phyloP scores from a whole-genome alignment of 2,113 vertebrate species.

The Bagarius yarrelli region DNA sequence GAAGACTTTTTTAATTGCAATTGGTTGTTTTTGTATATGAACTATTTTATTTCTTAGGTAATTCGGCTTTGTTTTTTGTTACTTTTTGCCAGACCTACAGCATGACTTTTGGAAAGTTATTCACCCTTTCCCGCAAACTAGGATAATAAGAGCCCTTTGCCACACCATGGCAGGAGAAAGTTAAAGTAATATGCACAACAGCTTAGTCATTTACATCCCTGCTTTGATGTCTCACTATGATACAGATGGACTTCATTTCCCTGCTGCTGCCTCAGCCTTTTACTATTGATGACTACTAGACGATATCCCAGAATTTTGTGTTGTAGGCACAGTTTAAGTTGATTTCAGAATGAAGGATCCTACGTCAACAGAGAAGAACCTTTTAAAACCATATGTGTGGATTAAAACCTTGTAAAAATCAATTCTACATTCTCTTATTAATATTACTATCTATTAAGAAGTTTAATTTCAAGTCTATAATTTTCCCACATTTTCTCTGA shows the following conservation, averaged over 20 bases:
- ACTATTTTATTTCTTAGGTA: neutral
- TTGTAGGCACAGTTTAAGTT: constrained; percentile 14
- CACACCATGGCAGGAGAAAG: constrained; percentile 49
- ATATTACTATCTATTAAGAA: neutral
- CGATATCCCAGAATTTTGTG: constrained; percentile 26
- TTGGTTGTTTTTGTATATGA: neutral
- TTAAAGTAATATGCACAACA: constrained; percentile 25
- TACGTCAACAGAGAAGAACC: neutral
- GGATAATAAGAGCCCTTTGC: constrained; percentile 39
- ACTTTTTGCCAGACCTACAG: constrained; percentile 29
- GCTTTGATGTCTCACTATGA: constrained; percentile 35
- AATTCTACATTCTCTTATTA: neutral
- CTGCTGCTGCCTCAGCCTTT: constrained; percentile 38
- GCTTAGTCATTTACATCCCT: constrained; percentile 39
- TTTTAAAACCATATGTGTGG: neutral
- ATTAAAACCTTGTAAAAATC: neutral
- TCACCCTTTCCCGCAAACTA: constrained; percentile 34
- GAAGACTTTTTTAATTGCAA: neutral
- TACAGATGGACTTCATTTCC: constrained; percentile 47
- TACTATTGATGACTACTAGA: constrained; percentile 38
- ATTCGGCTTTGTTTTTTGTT: constrained; percentile 24
- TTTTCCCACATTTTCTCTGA: neutral
- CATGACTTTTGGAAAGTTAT: constrained; percentile 39
- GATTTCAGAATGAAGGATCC: neutral
- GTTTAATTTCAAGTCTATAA: neutral